Conservation (phyloP, 2,888 invertebrate genomes). For the Acanthococcus lagerstroemiae region DNA sequence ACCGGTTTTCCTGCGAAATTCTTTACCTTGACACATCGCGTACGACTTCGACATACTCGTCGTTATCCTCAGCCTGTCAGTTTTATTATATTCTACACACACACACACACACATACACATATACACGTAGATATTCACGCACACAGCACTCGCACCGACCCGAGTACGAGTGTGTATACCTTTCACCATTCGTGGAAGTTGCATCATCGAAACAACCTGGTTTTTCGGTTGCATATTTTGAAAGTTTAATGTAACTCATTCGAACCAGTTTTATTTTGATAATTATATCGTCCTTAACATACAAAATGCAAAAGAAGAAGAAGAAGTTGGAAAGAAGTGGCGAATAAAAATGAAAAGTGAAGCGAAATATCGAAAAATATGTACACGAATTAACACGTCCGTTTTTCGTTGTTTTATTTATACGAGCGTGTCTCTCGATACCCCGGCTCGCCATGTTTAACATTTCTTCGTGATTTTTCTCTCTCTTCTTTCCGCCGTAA, state of each 20-base stretch:
- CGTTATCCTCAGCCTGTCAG: slow-evolving; percentile 27
- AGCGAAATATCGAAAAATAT: too few species aligned
- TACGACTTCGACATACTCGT: slow-evolving; percentile 28
- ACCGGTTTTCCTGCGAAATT: slow-evolving; percentile 31
- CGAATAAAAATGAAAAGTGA: neutral
- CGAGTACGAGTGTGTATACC: neutral
- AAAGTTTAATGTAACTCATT: slow-evolving; percentile 30
- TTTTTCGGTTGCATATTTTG: slow-evolving; percentile 30
- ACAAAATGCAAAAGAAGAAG: slow-evolving; percentile 5
- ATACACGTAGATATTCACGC: neutral
- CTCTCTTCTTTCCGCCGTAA: too few species aligned
- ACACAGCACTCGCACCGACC: neutral
- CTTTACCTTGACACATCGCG: slow-evolving; percentile 30
- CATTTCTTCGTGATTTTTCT: too few species aligned
- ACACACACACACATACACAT: neutral
- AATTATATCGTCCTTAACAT: slow-evolving; percentile 30
- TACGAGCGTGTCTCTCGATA: too few species aligned
- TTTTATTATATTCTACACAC: slow-evolving; percentile 22
- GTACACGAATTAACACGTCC: too few species aligned
- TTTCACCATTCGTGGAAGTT: slow-evolving; percentile 29
- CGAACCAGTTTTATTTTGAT: slow-evolving; percentile 24
- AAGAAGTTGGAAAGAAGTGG: neutral
- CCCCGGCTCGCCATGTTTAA: too few species aligned
- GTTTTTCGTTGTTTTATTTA: too few species aligned
- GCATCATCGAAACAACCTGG: slow-evolving; percentile 17